Evolutionary conservation across 2,113 vertebrate genomes (phyloP).

Genomic region (Crotalus helleri): DNA sequence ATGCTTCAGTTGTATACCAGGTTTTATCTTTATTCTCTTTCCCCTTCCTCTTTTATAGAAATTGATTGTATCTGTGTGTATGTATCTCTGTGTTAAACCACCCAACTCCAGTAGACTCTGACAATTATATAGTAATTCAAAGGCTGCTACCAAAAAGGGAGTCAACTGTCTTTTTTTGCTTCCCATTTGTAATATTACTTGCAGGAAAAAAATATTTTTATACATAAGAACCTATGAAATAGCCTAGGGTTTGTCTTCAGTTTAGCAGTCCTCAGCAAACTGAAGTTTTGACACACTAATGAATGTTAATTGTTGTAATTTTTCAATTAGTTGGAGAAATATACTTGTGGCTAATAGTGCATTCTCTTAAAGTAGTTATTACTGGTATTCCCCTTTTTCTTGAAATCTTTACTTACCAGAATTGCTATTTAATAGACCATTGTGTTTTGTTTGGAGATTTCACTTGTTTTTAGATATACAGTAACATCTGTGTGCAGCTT

Average conservation of each 20-base stretch:
- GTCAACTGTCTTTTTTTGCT: neutral
- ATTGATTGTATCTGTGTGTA: neutral
- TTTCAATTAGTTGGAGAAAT: slow-evolving; percentile 31
- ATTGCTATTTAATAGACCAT: slow-evolving; percentile 34
- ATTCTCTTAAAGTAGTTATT: slow-evolving; percentile 43
- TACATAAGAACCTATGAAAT: accelerated
- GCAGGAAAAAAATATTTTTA: neutral
- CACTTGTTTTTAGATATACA: neutral
- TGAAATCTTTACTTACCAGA: slow-evolving; percentile 37
- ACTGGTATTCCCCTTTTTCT: slow-evolving; percentile 51
- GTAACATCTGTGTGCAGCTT: neutral
- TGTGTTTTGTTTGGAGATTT: neutral
- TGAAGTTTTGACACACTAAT: slow-evolving; percentile 25
- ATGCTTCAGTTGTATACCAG: neutral
- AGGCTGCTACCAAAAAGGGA: neutral
- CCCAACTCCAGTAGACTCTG: neutral
- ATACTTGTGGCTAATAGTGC: slow-evolving; percentile 29
- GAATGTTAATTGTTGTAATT: slow-evolving; percentile 17
- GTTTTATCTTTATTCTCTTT: neutral
- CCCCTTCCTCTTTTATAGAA: neutral
- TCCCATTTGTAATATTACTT: accelerated
- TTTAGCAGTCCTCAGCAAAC: neutral
- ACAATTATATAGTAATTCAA: neutral
- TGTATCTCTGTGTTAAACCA: neutral
- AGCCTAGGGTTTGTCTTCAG: neutral